Evolutionary conservation across 2,888 invertebrate genomes (phyloP), one percentile per base, ranked within the genome.

Genomic region (Galerucella pusilla): DNA sequence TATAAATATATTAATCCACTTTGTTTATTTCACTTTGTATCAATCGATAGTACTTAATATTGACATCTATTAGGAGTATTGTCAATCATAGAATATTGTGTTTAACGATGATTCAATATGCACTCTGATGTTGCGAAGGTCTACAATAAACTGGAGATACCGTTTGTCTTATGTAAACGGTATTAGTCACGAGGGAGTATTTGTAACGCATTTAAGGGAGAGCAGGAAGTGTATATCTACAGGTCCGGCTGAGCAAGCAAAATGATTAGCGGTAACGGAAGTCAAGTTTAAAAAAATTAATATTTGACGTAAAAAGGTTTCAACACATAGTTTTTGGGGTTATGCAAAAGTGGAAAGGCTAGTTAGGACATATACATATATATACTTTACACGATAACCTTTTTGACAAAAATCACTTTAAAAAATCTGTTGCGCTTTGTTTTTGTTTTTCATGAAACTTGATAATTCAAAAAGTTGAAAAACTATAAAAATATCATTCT

Each of bases 141-240:
- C 52, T 63, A 12, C 20, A 35, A 63, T 63, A 63, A 70, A 70
- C 49, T 35, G 49, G 16, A 20, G 61, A 70, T 61, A 63, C 25
- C 61, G 61, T 46, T 59, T 70, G 70, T 63, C 70, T 70, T 70
- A 70, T 70, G 70, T 70, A 70, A 61, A 70, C 63, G 61, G 61
- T 46, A 63, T 70, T 70, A 70, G 63, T 61, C 70, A 70, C 52
- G 14, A 70, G 70, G 70, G 70, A 52, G 61, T 25, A 57, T 67
- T 64, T 16, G 49, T 42, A 9, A 28, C 14, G 7, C 46, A 14
- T 42, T 66, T 66, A n/a, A 20, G 20, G n/a, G 59, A 45, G 59
- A 49, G 60, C 57, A 68, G 67, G 12, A 25, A 35, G 1, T 65
- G 7, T 35, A 28, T 20, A 16, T 25, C 45, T 60, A 59, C 68